phyloP scores from a whole-genome alignment of 2,888 invertebrate genomes.

The Chaitophorus viminalis region DNA sequence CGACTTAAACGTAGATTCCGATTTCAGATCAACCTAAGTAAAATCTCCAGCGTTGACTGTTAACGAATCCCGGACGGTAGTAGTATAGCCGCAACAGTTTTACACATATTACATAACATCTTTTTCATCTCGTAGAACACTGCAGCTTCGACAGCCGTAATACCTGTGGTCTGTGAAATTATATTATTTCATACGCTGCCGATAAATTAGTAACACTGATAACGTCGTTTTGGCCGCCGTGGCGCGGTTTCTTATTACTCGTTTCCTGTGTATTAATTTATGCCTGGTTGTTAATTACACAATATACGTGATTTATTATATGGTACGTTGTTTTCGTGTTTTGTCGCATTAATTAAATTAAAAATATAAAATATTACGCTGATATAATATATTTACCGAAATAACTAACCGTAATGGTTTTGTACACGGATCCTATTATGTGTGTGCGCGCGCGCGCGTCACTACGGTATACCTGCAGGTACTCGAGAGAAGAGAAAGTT shows the following conservation, averaged over 20 bases:
- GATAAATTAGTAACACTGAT: not conserved
- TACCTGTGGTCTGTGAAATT: not conserved
- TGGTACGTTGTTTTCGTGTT: not conserved
- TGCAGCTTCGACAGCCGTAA: too few species aligned
- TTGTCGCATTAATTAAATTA: constrained; percentile 15
- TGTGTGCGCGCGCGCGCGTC: not conserved
- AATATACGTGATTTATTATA: not conserved
- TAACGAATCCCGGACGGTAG: too few species aligned
- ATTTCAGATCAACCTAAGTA: too few species aligned
- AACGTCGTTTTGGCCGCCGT: not conserved
- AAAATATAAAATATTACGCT: not conserved
- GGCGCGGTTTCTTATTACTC: not conserved
- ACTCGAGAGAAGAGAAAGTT: not conserved
- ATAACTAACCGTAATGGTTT: not conserved
- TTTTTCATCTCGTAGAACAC: too few species aligned
- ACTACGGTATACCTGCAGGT: too few species aligned
- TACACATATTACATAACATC: too few species aligned
- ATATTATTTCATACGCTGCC: not conserved
- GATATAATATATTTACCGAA: not conserved
- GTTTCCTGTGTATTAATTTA: not conserved
- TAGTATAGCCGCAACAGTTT: too few species aligned
- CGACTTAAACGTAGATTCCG: too few species aligned
- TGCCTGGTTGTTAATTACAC: not conserved
- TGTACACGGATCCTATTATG: not conserved
- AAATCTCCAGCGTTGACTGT: too few species aligned